These are phyloP conservation scores for Brevimyrus niger DNA, from an alignment of 2,113 vertebrate genomes.

Conservation along the genomic window DNA sequence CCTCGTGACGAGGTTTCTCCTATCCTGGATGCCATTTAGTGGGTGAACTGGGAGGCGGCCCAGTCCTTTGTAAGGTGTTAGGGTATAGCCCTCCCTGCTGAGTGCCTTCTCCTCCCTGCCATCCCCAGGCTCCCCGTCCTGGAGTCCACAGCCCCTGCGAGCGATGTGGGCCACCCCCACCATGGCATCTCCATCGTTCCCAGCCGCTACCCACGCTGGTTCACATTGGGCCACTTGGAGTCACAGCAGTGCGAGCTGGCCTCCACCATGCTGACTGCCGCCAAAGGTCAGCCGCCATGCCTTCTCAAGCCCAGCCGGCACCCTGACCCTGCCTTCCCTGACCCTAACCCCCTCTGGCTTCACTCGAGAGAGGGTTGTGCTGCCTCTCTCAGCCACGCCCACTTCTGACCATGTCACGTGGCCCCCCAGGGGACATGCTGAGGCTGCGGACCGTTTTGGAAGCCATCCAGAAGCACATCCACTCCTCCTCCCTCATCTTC, in stretches of 20 bases:
- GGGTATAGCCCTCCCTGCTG: neutral
- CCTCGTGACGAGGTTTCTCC: neutral
- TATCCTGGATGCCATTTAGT: neutral
- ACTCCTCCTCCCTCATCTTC: slow-evolving; percentile 96
- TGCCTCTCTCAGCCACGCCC: neutral
- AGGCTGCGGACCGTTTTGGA: slow-evolving; percentile 89
- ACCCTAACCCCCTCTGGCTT: neutral
- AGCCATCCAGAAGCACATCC: slow-evolving; percentile 97
- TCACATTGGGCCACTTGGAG: slow-evolving; percentile 95
- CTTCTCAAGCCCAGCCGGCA: neutral
- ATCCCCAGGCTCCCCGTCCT: slow-evolving; percentile 78
- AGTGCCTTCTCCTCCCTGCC: neutral
- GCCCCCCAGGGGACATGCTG: slow-evolving; percentile 79
- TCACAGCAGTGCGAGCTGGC: slow-evolving; percentile 97
- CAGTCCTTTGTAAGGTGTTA: too few species aligned
- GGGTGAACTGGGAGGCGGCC: too few species aligned
- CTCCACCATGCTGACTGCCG: slow-evolving; percentile 96
- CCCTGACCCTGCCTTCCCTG: neutral
- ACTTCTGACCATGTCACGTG: neutral
- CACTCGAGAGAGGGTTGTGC: neutral
- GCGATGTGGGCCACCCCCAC: slow-evolving; percentile 82
- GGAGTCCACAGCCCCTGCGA: slow-evolving; percentile 78
- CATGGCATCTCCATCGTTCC: slow-evolving; percentile 93
- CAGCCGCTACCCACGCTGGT: slow-evolving; percentile 93
- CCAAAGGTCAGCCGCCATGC: slow-evolving; percentile 63